A percentile compares a stretch with the other conserved stretches of the same genome.
phyloP scores from a whole-genome alignment of 2,113 vertebrate genomes.

The Sterna hirundo region DNA sequence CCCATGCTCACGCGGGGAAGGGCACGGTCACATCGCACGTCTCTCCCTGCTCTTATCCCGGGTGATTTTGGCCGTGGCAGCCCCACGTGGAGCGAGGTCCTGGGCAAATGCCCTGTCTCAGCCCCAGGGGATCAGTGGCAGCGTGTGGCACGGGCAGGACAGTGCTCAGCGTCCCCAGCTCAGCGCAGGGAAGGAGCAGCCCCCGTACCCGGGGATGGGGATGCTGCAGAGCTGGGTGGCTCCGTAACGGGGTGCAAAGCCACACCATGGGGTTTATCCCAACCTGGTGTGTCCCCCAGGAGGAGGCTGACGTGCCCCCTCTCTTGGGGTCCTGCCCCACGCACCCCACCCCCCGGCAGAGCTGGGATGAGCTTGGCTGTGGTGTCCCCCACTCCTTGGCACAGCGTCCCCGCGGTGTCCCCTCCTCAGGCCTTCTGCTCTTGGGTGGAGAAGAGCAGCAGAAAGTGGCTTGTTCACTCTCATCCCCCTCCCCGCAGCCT shows the following conservation, averaged over 20 bases:
- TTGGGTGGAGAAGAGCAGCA: not conserved
- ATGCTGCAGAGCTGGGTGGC: not conserved
- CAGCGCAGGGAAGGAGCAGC: not conserved
- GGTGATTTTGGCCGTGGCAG: rapidly evolving
- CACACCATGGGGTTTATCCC: rapidly evolving
- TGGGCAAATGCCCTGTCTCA: not conserved
- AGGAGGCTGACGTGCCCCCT: not conserved
- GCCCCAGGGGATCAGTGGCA: not conserved
- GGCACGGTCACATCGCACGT: rapidly evolving
- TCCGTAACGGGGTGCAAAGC: rapidly evolving
- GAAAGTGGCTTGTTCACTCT: not conserved
- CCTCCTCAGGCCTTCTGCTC: not conserved
- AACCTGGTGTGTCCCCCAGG: not conserved
- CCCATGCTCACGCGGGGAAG: rapidly evolving
- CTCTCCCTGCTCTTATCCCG: not conserved
- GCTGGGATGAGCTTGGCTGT: not conserved
- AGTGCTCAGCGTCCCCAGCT: not conserved
- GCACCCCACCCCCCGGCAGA: rapidly evolving
- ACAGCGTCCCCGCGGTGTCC: rapidly evolving
- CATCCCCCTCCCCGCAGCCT: not conserved
- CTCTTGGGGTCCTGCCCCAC: not conserved
- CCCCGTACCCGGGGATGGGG: not conserved
- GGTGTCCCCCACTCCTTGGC: not conserved
- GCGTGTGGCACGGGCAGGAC: rapidly evolving
- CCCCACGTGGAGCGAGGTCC: rapidly evolving